Conservation (phyloP, 2,797 vertebrate species). For the Schizopygopsis pylzovi region DNA sequence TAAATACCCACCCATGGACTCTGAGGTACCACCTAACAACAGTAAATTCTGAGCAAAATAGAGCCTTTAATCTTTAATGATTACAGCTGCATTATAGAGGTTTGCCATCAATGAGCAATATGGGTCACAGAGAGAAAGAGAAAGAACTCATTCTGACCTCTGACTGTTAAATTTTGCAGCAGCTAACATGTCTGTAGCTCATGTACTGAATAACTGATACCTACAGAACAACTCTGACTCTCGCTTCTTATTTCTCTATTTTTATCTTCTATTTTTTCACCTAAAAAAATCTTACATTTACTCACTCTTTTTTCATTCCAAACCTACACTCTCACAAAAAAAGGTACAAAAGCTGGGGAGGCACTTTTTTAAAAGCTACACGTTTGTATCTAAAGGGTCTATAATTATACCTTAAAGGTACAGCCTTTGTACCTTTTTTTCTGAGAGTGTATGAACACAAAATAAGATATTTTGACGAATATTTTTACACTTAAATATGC, state of each 20-base stretch:
- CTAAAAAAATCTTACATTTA: not conserved
- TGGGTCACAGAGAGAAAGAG: conserved; percentile 26
- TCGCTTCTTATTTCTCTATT: not conserved
- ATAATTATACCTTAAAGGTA: not conserved
- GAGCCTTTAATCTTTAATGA: conserved; percentile 40
- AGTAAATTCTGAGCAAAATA: conserved; percentile 28
- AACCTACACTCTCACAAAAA: not conserved
- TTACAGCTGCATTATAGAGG: conserved; percentile 31
- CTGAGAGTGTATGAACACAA: not conserved
- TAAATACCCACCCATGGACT: conserved; percentile 93
- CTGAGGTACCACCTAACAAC: conserved; percentile 81
- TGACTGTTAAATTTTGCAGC: conserved; percentile 26
- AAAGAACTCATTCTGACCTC: conserved; percentile 13
- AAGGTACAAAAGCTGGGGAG: not conserved
- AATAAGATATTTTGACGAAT: not conserved
- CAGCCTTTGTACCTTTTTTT: not conserved
- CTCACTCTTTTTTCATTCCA: not conserved
- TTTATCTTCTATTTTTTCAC: not conserved
- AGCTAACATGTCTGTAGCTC: conserved; percentile 17
- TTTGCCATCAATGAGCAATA: conserved; percentile 7
- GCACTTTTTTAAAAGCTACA: not conserved
- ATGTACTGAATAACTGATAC: conserved; percentile 39
- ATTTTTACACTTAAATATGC: not conserved
- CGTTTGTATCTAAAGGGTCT: not conserved
- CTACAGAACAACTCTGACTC: not conserved